Evolutionary conservation across 37 sponge, comb jelly and placozoan species (phyloP).

Genomic region (Hexactinellida sp.): DNA sequence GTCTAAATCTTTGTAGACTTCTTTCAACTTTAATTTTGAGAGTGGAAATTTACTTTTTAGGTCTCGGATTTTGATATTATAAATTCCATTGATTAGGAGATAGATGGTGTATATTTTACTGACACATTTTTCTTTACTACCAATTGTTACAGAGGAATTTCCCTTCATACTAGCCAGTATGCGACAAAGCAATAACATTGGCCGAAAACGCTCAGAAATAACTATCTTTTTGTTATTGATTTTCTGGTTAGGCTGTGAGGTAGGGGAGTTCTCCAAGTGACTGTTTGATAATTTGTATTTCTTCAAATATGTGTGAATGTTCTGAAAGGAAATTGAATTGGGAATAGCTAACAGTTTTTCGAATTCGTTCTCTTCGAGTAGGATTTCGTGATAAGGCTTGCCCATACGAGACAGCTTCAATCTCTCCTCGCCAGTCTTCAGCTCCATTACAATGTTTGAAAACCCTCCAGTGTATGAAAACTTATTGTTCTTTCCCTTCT

Average conservation of each 20-base stretch:
- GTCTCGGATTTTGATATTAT: not conserved
- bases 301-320: not conserved
- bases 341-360: not conserved
- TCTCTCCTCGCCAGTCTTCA: not conserved
- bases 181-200: not conserved
- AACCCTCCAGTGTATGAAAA: not conserved
- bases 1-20: not conserved
- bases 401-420: not conserved
- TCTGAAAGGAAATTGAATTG: not conserved
- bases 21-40: not conserved
- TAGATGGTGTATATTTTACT: not conserved
- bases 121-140: not conserved
- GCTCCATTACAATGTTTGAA: conserved; percentile 7
- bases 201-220: not conserved
- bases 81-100: not conserved
- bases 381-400: not conserved
- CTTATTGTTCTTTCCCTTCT: not conserved
- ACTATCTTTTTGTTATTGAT: not conserved
- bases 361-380: not conserved
- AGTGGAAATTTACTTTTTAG: not conserved
- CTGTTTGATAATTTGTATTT: not conserved
- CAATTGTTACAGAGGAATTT: not conserved
- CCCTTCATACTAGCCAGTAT: not conserved
- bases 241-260: not conserved
- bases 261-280: not conserved